Evolutionary conservation across 2,888 invertebrate species (phyloP).

Genomic region (Caenorhabditis sp.): DNA sequence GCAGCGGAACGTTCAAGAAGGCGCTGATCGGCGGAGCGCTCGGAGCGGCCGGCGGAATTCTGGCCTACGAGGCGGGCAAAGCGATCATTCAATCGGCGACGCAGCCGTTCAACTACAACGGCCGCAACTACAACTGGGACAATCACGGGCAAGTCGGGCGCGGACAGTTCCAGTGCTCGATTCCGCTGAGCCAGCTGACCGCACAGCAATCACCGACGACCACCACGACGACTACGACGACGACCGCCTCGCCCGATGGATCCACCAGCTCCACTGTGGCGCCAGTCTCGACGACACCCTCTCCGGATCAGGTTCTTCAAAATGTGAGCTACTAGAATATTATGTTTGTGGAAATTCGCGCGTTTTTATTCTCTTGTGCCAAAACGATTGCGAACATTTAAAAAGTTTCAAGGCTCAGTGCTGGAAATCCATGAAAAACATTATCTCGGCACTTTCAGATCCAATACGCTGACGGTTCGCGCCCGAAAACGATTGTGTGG

Average conservation of each 20-base stretch:
- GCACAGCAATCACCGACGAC: constrained; percentile 35
- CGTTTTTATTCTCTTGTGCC: background rate
- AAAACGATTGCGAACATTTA: too few species aligned
- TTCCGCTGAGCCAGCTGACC: constrained; percentile 67
- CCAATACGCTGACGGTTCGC: constrained; percentile 73
- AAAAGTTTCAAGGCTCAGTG: too few species aligned
- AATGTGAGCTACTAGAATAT: constrained; percentile 47
- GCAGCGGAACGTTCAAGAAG: constrained; percentile 68
- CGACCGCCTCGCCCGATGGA: constrained; percentile 51
- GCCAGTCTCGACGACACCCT: constrained; percentile 56
- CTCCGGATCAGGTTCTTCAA: constrained; percentile 60
- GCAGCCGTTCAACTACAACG: constrained; percentile 68
- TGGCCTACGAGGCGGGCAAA: constrained; percentile 69
- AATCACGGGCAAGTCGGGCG: constrained; percentile 52
- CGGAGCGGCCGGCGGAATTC: constrained; percentile 73
- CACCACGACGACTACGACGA: constrained; percentile 60
- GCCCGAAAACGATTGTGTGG: constrained; percentile 75
- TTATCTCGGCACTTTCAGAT: too few species aligned
- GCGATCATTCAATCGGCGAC: constrained; percentile 72
- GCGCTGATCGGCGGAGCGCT: constrained; percentile 77
- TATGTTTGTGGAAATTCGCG: background rate
- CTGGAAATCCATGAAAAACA: too few species aligned
- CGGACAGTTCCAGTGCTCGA: constrained; percentile 67
- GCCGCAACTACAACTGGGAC: constrained; percentile 74
- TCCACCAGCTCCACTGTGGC: constrained; percentile 45